These are phyloP conservation scores for Echiichthys vipera DNA, from an alignment of 2,797 vertebrate species.

Conservation along the genomic window DNA sequence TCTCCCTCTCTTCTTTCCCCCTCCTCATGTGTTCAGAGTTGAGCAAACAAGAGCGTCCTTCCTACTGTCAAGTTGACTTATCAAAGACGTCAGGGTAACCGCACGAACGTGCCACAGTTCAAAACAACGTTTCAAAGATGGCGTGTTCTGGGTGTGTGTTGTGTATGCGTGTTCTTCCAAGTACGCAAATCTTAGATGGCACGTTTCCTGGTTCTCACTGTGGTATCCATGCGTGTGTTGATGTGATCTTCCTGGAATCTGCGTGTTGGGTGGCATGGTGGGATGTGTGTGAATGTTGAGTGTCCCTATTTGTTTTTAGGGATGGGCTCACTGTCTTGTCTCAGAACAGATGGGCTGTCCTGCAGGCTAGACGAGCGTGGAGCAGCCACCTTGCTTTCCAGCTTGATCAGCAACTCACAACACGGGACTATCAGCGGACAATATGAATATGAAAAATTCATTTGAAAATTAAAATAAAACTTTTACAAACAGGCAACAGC, in stretches of 20 bases:
- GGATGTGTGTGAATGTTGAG: constrained; percentile 42
- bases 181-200: constrained; percentile 68
- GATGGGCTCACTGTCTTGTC: constrained; percentile 53
- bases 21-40: constrained; percentile 15
- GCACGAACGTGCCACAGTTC: constrained; percentile 56
- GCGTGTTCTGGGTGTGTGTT: constrained; percentile 37
- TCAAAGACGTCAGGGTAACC: constrained; percentile 55
- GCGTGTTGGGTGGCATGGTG: constrained; percentile 70
- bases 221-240: constrained; percentile 53
- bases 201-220: constrained; percentile 60
- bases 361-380: not conserved
- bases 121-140: constrained; percentile 64
- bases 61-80: constrained; percentile 53
- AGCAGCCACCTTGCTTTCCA: constrained; percentile 26
- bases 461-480: not conserved
- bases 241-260: constrained; percentile 66
- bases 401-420: not conserved
- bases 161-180: constrained; percentile 62
- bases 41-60: constrained; percentile 47
- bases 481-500: not conserved
- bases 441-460: not conserved
- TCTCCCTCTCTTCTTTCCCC: not conserved
- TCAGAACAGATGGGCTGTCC: constrained; percentile 49
- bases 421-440: not conserved
- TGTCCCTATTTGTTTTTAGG: constrained; percentile 75